Evolutionary conservation across 2,888 invertebrate species (phyloP), one percentile per base, ranked within the genome.

Genomic region (Pollenia amentaria): DNA sequence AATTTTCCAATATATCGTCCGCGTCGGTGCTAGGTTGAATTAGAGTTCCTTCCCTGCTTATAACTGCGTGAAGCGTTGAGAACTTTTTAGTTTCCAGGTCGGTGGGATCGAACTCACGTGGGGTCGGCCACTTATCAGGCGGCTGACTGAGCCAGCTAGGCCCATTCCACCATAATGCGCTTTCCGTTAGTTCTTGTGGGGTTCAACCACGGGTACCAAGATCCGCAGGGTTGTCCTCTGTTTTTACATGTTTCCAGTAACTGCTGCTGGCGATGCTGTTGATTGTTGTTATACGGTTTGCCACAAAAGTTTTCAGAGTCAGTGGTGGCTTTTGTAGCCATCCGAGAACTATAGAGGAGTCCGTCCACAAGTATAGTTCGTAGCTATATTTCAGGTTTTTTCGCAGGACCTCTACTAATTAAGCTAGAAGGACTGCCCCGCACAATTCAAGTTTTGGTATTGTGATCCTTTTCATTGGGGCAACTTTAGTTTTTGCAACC

Each of bases 231-330:
- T n/a, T n/a, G n/a, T n/a, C n/a, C n/a, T n/a, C n/a, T n/a, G n/a
- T n/a, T n/a, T n/a, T n/a, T n/a, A n/a, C 29, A 29, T 29, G 29
- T 29, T 29, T 29, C 29, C 82, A 86, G 11, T 53, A 14, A 18
- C 29, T 40, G 44, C 75, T 80, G 6, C 67, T 65, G 6, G 70
- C 46, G 21, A 79, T 18, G 75, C 4, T 1, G 69, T n/a, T n/a
- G n/a, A n/a, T n/a, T n/a, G n/a, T n/a, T n/a, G n/a, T 46, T 3
- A 70, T 78, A 10, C 82, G 69, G 48, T 88, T 82, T 14, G 86
- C 84, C 11, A 86, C 70, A 40, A 76, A 86, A 1, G 80, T 83
- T 79, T 76, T 79, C 29, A 82, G 79, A 0, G 69, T 46, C n/a
- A 29, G 1, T 14, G 55, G 55, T 14, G 77, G 29, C 57, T 72